phyloP scores from a whole-genome alignment of 2,888 invertebrate species.

The Listrodromus nycthemerus region DNA sequence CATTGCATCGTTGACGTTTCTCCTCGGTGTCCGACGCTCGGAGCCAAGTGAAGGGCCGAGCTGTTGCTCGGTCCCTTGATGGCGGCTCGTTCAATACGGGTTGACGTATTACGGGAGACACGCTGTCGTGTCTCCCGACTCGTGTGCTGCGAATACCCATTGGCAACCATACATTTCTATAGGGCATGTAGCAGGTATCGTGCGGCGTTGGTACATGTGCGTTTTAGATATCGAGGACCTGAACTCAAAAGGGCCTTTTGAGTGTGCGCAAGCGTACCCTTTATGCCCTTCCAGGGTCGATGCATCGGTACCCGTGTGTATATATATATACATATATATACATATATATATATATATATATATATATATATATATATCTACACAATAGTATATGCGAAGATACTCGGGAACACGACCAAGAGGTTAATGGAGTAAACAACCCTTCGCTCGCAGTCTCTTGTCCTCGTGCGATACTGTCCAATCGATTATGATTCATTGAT shows the following conservation, averaged over 20 bases:
- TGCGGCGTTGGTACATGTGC: not conserved
- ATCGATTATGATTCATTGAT: conserved; percentile 71
- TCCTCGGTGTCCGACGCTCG: conserved; percentile 23
- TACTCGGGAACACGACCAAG: conserved; percentile 65
- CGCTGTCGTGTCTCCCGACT: too few species aligned
- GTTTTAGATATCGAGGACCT: not conserved
- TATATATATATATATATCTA: not conserved
- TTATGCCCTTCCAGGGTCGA: not conserved
- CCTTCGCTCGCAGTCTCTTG: conserved; percentile 64
- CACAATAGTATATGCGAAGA: conserved; percentile 25
- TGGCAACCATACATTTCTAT: not conserved
- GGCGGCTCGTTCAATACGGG: conserved; percentile 50
- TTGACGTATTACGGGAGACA: conserved; percentile 15
- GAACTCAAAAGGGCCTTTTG: not conserved
- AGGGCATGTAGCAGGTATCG: not conserved
- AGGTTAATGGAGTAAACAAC: conserved; percentile 71
- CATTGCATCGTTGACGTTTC: too few species aligned
- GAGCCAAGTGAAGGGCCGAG: too few species aligned
- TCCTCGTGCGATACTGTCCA: conserved; percentile 62
- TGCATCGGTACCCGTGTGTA: conserved; percentile 11
- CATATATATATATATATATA: too few species aligned
- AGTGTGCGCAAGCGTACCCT: not conserved
- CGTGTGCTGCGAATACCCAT: not conserved
- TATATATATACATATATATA: not conserved
- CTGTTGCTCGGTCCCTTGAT: conserved; percentile 8